Evolutionary conservation across 2,888 invertebrate genomes (phyloP), one percentile per base, ranked within the genome.

Genomic region (Drosophila lutescens): DNA sequence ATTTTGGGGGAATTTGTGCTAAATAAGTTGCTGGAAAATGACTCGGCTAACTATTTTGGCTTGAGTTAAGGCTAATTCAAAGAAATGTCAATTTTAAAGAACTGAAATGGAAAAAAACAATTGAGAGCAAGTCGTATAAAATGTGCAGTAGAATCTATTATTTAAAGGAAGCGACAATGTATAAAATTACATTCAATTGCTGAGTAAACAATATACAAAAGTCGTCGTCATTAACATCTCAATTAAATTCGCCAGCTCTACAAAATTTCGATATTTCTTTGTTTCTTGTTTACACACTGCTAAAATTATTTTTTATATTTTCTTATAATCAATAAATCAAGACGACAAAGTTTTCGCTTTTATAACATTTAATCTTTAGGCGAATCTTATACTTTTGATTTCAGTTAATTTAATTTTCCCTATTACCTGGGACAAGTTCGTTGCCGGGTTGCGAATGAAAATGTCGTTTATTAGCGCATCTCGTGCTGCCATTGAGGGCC

Each of bases 391-490:
- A 38, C 6, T 34, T 66, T n/a, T n/a, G n/a, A n/a, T n/a, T n/a
- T 74, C 51, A 38, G 68, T 76, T 68, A 54, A 71, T 69, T 74
- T 56, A 49, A 68, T 41, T 62, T 77, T 53, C 57, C 57, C 26
- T 51, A 54, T 68, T 49, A 69, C 59, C 44, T 60, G 36, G n/a
- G 41, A 41, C 15, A 51, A 62, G 47, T 46, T 59, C 20, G 8
- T 44, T 46, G 46, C 20, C 71, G 61, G 62, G 44, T 66, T 53
- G 51, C 49, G 60, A 71, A 70, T 73, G 71, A 74, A 79, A 85
- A 79, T 78, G 78, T 69, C 67, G 67, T 82, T 80, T 85, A 82
- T 82, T 82, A 85, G 80, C 62, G 47, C 76, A 62, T 68, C 77
- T 69, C 73, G 54, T 73, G 55, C 75, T 71, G 80, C 65, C 71